Base-by-base conservation (phyloP, 2,797 vertebrate genomes). In the Trachops cirrhosus region DNA sequence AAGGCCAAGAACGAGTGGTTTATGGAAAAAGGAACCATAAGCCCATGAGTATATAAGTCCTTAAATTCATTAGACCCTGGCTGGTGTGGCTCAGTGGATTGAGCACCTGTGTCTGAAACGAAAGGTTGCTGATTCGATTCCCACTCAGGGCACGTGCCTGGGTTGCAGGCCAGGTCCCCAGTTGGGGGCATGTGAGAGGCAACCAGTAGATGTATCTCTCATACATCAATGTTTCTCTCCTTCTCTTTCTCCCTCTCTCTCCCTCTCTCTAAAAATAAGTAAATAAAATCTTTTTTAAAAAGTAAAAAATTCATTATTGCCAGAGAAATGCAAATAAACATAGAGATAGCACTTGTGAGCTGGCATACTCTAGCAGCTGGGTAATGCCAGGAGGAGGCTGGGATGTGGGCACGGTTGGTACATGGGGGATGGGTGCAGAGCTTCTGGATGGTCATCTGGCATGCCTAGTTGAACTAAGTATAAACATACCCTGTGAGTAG, bases 21-120 rank as follows among this genome's bases (percentile, higher is more conserved):
- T 91, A 87, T 14, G 46, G 73, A 82, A 86, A 44, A 94, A 67
- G 70, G 79, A 91, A 22, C 74, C n/a, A 64, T 39, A 77, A 77
- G 16, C 9, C 50, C 15, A 16, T 0, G 2, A 32, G 39, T 41
- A n/a, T 5, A 34, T n/a, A 22, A 83, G 26, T 22, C 32, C 57
- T 74, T 50, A 64, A 75, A 87, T 44, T n/a, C 71, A 68, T 41
- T 21, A 29, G 59, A 6, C 12, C 26, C 59, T 11, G 26, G 59
- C 59, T 62, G 59, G 26, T 29, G 59, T 62, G 59, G 26, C 26
- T 62, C 26, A 32, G 59, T 62, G 59, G 29, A 24, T 15, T 62
- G 59, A 62, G 59, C 12, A 0, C 12, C 26, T 1, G 5, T 32
- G 26, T 62, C 9, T 2, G 29, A 62, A 32, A 12, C 11, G 5